These are phyloP conservation scores for Otocyon megalotis DNA, from an alignment of 2,113 vertebrate species.

Conservation along the genomic window DNA sequence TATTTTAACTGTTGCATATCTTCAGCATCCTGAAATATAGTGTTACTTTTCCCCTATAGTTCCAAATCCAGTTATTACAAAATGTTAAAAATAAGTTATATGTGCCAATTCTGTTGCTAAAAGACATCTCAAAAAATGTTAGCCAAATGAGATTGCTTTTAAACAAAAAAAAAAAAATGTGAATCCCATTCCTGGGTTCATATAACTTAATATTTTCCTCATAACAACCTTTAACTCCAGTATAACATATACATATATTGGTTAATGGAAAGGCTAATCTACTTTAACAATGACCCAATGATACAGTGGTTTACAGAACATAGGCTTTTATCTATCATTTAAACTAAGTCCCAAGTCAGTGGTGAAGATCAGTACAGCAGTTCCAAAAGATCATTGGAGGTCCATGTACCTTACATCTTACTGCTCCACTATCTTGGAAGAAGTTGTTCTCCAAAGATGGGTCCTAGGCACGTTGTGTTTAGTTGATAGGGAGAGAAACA, in stretches of 20 bases:
- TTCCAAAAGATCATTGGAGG: neutral
- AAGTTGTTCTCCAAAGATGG: neutral
- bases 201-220: slow-evolving; percentile 1
- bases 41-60: neutral
- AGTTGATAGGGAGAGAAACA: neutral
- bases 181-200: neutral
- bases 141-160: slow-evolving; percentile 40
- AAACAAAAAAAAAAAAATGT: neutral
- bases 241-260: neutral
- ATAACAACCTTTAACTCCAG: neutral
- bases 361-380: neutral
- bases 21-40: slow-evolving; percentile 36
- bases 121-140: slow-evolving; percentile 36
- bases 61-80: slow-evolving; percentile 58
- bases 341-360: neutral
- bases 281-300: neutral
- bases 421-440: neutral
- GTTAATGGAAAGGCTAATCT: neutral
- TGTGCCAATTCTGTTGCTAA: slow-evolving; percentile 40
- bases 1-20: slow-evolving; percentile 52
- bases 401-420: neutral
- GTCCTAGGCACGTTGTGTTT: neutral
- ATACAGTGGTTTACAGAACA: neutral
- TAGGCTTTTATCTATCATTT: neutral
- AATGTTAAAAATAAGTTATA: slow-evolving; percentile 12